Evolutionary conservation across 2,888 invertebrate genomes (phyloP), one percentile per base, ranked within the genome.

Genomic region (Thyatira batis): DNA sequence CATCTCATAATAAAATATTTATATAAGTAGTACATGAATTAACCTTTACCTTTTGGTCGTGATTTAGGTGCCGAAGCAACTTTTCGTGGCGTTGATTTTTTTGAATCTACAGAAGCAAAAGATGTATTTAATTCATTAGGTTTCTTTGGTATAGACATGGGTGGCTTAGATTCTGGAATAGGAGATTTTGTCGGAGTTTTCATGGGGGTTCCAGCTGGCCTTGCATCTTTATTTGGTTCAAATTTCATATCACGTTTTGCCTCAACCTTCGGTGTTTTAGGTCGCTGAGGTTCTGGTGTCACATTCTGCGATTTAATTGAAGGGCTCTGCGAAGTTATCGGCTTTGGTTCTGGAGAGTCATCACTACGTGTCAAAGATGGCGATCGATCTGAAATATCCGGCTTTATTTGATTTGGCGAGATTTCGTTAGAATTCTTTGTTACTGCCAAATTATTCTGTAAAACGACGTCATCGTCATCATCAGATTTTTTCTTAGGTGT

Each of bases 351-450:
- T 21, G 92, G 92, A 30, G 92, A 92, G 54, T 92, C 92, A 70
- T 92, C 92, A 66, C 92, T 92, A 51, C 91, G 80, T 21, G 91
- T 90, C 44, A 92, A 69, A 21, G 92, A 92, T 9, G 92, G 92
- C 23, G 92, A 92, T 49, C 92, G 88, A 65, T 92, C 92, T 21
- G 76, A 85, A 23, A 85, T 63, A 51, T 90, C 88, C 46, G 74
- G 70, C 76, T 86, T 90, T 21, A 75, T 80, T 52, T 69, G 76
- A 61, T 62, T 72, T 63, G 79, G 78, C 25, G 62, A 49, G 23
- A 60, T 57, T 33, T 82, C 83, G 51, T 53, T 71, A 20, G 58
- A 30, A 60, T 61, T 77, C 67, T 83, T 87, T n/a, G 60, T 51
- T 21, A 76, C 53, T 3, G 66, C 51, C 45, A 69, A 53, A 64